Percentiles rank a stretch among this genome's conserved stretches.
Evolutionary conservation across 1,140 invertebrate species (phyloP).

Genomic region (Diabrotica undecimpunctata): DNA sequence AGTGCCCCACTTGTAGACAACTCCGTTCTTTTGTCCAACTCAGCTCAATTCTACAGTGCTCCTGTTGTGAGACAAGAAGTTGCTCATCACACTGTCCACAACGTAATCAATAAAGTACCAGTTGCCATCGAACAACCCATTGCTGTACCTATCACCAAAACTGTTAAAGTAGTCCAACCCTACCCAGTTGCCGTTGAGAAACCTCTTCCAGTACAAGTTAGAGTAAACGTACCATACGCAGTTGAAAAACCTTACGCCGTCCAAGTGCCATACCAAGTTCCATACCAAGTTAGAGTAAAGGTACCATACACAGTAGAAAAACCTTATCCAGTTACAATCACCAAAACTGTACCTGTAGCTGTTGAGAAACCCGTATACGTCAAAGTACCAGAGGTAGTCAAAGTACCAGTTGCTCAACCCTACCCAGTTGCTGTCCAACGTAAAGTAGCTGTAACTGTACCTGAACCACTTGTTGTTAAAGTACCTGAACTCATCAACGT

Average conservation of each 20-base stretch:
- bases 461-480: constrained; percentile 24
- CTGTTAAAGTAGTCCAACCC: constrained; percentile 29
- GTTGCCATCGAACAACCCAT: constrained; percentile 43
- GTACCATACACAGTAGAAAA: constrained; percentile 36
- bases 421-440: constrained; percentile 20
- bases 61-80: too few relatives aligned
- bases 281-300: constrained; percentile 38
- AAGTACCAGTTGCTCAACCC: constrained; percentile 22
- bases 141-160: constrained; percentile 1
- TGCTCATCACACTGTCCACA: constrained; percentile 24
- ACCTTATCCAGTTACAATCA: constrained; percentile 32
- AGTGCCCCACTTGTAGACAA: neutral
- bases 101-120: constrained; percentile 24
- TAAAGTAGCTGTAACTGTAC: constrained; percentile 17
- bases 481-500: neutral
- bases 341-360: constrained; percentile 30
- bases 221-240: constrained; percentile 38
- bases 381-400: constrained; percentile 27
- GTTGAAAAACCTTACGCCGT: constrained; percentile 23
- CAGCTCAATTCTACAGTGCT: too few relatives aligned
- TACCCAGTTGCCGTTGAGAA: constrained; percentile 29
- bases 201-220: constrained; percentile 28
- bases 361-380: constrained; percentile 35
- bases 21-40: too few relatives aligned
- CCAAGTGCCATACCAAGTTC: constrained; percentile 25